Percentiles rank a stretch among this genome's conserved stretches.
phyloP scores from a whole-genome alignment of 2,113 vertebrate genomes.

The Sterna hirundo region DNA sequence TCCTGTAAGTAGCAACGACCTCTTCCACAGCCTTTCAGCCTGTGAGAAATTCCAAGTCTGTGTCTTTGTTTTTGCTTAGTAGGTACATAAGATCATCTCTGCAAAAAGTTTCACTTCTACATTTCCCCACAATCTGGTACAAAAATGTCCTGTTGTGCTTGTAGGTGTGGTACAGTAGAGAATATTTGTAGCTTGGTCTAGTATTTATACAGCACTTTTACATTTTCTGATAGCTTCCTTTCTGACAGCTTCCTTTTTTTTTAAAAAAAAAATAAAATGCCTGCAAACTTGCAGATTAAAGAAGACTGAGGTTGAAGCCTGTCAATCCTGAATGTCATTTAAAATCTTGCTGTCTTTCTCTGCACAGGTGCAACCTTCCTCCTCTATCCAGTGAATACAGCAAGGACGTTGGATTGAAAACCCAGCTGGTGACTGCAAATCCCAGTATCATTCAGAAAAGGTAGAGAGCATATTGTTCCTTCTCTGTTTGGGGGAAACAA shows the following conservation, averaged over 20 bases:
- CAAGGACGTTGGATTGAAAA: conserved; percentile 88
- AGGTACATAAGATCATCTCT: background rate
- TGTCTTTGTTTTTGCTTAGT: background rate
- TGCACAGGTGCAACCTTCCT: conserved; percentile 92
- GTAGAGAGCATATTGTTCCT: conserved; percentile 66
- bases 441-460: conserved; percentile 97
- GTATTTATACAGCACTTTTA: background rate
- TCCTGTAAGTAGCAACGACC: background rate
- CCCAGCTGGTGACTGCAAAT: conserved; percentile 94
- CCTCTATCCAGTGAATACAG: conserved; percentile 89
- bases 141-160: background rate
- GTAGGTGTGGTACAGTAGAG: background rate
- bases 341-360: conserved; percentile 1
- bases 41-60: background rate
- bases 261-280: no score
- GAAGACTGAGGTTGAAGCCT: background rate
- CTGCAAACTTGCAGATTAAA: background rate
- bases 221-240: background rate
- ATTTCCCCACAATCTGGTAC: background rate
- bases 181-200: background rate
- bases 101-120: background rate
- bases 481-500: background rate
- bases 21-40: background rate
- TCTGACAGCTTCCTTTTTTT: no score
- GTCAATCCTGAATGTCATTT: background rate